These are phyloP conservation scores for Matsumyia berberina DNA, from an alignment of 2,888 invertebrate species.

Conservation along the genomic window DNA sequence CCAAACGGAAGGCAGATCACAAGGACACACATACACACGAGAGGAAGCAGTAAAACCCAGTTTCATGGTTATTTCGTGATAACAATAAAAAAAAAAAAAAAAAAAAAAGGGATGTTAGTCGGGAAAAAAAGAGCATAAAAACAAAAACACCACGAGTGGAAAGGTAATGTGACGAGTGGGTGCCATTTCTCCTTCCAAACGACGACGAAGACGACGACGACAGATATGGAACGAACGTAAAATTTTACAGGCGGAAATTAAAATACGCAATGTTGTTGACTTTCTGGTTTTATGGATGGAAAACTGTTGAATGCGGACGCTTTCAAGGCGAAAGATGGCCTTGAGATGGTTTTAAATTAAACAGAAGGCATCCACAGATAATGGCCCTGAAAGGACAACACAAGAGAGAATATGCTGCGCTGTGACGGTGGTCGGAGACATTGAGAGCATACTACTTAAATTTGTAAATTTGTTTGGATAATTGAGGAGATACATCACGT, in stretches of 20 bases:
- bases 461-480: constrained; percentile 8
- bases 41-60: constrained; percentile 23
- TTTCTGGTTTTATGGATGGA: constrained; percentile 35
- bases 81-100: constrained; percentile 19
- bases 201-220: constrained; percentile 20
- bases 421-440: neutral
- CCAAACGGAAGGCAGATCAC: constrained; percentile 21
- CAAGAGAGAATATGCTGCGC: neutral
- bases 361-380: constrained; percentile 10
- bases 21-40: neutral
- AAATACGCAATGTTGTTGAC: constrained; percentile 42
- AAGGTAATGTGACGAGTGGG: constrained; percentile 29
- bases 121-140: too few species aligned
- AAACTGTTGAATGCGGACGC: constrained; percentile 30
- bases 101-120: constrained; percentile 13
- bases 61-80: constrained; percentile 34
- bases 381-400: constrained; percentile 3
- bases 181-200: constrained; percentile 9
- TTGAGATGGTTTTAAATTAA: constrained; percentile 1
- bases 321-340: neutral
- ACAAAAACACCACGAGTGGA: neutral
- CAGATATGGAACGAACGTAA: constrained; percentile 30
- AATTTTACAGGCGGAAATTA: constrained; percentile 36
- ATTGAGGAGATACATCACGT: constrained; percentile 18
- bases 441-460: constrained; percentile 8